phyloP scores from a whole-genome alignment of 2,888 invertebrate genomes.

The Antheraea yamamai region DNA sequence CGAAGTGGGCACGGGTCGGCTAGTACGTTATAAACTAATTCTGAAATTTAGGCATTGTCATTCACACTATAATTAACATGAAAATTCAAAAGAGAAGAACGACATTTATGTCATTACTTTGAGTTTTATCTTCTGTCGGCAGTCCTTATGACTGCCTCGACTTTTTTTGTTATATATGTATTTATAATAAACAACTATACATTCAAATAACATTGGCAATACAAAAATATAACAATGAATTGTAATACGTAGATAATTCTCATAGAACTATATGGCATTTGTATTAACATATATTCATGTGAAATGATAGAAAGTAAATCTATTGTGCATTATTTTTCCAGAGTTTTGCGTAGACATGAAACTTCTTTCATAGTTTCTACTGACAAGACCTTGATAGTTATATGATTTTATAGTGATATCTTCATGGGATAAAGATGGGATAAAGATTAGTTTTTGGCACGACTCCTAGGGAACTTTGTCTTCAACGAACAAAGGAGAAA shows the following conservation, averaged over 20 bases:
- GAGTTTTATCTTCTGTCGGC: too few species aligned
- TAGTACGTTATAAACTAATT: too few species aligned
- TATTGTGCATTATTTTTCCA: slow-evolving; percentile 7
- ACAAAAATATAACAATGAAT: neutral
- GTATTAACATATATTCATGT: neutral
- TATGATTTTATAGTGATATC: slow-evolving; percentile 9
- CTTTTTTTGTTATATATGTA: too few species aligned
- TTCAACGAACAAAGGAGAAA: slow-evolving; percentile 12
- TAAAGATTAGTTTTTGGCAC: slow-evolving; percentile 3
- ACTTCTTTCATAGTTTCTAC: slow-evolving; percentile 5
- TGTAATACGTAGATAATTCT: neutral
- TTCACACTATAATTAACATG: too few species aligned
- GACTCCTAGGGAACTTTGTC: neutral
- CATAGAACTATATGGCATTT: neutral
- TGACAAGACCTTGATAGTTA: slow-evolving; percentile 6
- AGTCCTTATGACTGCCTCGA: too few species aligned
- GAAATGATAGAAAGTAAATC: neutral
- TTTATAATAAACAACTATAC: too few species aligned
- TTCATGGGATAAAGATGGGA: too few species aligned
- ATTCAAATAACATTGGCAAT: too few species aligned
- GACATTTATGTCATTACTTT: too few species aligned
- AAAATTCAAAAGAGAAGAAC: too few species aligned
- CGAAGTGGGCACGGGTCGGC: too few species aligned
- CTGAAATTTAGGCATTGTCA: too few species aligned
- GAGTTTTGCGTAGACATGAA: neutral